These are phyloP conservation scores for Acrobasis repandana DNA, from an alignment of 2,888 invertebrate species.

Conservation along the genomic window DNA sequence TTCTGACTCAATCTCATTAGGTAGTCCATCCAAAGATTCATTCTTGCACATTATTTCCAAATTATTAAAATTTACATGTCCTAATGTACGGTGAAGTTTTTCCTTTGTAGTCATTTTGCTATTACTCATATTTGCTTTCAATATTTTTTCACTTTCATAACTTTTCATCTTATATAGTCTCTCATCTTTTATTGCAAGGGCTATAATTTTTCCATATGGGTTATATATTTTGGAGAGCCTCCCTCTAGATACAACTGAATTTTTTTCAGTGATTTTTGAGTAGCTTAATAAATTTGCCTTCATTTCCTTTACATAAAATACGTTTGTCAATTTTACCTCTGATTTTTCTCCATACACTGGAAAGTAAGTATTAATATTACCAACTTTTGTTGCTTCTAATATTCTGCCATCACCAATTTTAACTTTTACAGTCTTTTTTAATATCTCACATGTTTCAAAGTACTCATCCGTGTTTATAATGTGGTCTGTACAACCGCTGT, in stretches of 20 bases:
- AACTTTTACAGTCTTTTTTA: slow-evolving; percentile 28
- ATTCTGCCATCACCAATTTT: slow-evolving; percentile 29
- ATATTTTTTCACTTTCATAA: slow-evolving; percentile 20
- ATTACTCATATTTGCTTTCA: slow-evolving; percentile 28
- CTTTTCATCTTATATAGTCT: too few species aligned
- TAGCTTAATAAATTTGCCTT: slow-evolving; percentile 37
- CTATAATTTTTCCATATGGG: slow-evolving; percentile 29
- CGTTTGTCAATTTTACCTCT: slow-evolving; percentile 30
- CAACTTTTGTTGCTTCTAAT: slow-evolving; percentile 29
- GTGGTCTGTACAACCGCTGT: slow-evolving; percentile 36
- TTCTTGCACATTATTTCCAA: slow-evolving; percentile 32
- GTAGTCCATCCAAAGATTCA: slow-evolving; percentile 37
- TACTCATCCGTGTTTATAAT: slow-evolving; percentile 33
- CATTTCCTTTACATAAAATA: slow-evolving; percentile 32
- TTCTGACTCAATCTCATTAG: slow-evolving; percentile 33
- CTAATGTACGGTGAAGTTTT: too few species aligned
- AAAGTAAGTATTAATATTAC: slow-evolving; percentile 32
- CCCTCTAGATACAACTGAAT: slow-evolving; percentile 29
- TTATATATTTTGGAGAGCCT: slow-evolving; percentile 36
- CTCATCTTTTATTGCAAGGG: slow-evolving; percentile 23
- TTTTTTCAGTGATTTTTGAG: slow-evolving; percentile 35
- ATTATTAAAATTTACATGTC: slow-evolving; percentile 37
- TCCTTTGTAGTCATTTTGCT: slow-evolving; percentile 19
- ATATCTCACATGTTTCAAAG: slow-evolving; percentile 26
- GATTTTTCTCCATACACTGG: slow-evolving; percentile 29